phyloP scores from a whole-genome alignment of 1,140 invertebrate species.

The Anastatus disparis region DNA sequence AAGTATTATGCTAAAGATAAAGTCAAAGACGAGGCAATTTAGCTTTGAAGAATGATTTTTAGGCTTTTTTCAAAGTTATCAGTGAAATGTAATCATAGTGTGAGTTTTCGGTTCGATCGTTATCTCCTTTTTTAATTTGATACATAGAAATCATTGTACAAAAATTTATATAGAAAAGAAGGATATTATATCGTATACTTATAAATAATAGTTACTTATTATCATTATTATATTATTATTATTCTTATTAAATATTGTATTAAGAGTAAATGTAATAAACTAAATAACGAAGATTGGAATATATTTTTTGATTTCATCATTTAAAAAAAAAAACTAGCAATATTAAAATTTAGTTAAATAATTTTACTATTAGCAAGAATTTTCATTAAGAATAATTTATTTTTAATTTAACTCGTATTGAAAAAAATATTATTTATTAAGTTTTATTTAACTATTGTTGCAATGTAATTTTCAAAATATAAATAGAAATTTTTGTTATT shows the following conservation, averaged over 20 bases:
- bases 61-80: constrained; percentile 43
- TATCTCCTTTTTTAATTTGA: constrained; percentile 51
- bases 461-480: no score
- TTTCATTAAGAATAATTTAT: no score
- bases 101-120: constrained; percentile 43
- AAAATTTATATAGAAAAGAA: constrained; percentile 54
- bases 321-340: no score
- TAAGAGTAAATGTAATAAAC: constrained; percentile 55
- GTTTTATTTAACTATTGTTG: no score
- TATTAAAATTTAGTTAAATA: no score
- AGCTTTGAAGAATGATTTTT: constrained; percentile 42
- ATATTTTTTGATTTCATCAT: no score
- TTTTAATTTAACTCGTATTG: no score
- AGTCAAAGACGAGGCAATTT: constrained; percentile 41
- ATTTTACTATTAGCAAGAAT: no score
- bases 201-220: constrained; percentile 55
- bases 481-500: no score
- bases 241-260: constrained; percentile 54
- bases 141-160: constrained; percentile 57
- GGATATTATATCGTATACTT: constrained; percentile 52
- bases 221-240: constrained; percentile 47
- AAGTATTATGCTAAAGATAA: constrained; percentile 46
- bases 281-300: constrained; percentile 38
- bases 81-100: constrained; percentile 41
- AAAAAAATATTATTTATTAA: no score